Base-by-base conservation (phyloP, 2,113 vertebrate genomes). In the Nothobranchius furzeri region DNA sequence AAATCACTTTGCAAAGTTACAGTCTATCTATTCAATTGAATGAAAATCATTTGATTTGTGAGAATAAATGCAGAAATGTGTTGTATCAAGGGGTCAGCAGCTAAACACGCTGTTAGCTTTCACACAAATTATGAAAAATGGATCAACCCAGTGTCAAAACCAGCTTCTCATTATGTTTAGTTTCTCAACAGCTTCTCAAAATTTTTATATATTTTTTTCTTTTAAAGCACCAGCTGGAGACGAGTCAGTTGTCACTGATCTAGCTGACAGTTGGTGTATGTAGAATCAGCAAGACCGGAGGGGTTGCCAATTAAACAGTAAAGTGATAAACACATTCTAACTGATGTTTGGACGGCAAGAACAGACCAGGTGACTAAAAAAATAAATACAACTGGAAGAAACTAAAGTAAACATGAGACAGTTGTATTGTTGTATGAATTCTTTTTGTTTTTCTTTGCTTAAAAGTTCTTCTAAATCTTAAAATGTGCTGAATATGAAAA, bases 181-280 rank as follows among this genome's bases (percentile, higher is more conserved):
- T 35, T 71, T 65, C 17, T 65, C 15, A 11, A 8, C 9, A 9
- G 49, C 40, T 63, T 50, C 43, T 57, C n/a, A 14, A 46, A 25
- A 64, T 4, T 54, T 10, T 49, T 52, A 43, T 64, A 65, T 6
- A 7, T 40, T 40, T 40, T 40, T 40, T 40, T 40, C 9, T 40
- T 40, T 40, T 9, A 67, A 62, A 20, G 61, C 48, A 76, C 76
- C 68, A 79, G 70, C 62, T 77, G 73, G 76, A 84, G 68, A 79
- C 11, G 68, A 84, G 54, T 75, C 62, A 68, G 45, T 72, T 78
- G 71, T 85, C 68, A 64, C 56, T 73, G 74, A 79, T 81, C 73
- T 75, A 69, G 56, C 49, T 64, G 76, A 82, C 85, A 82, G 76
- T 67, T 76, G 70, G 68, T 69, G 68, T 54, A 68, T 43, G 45